Percentiles rank a stretch among this genome's conserved stretches.
phyloP scores from a whole-genome alignment of 2,888 invertebrate species.

The Sceliomorpha sp. region DNA sequence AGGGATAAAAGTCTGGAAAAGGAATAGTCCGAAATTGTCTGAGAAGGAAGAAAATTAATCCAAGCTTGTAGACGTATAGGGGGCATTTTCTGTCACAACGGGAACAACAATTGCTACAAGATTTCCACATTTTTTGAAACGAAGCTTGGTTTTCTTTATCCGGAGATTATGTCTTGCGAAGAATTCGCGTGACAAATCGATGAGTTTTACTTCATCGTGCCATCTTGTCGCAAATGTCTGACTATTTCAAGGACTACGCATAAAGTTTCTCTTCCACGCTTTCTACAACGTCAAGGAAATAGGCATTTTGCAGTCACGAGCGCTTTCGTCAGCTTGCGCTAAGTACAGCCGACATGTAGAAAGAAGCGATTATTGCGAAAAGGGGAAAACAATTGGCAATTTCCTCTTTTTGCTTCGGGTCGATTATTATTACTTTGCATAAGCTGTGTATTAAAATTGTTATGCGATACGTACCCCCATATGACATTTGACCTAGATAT shows the following conservation, averaged over 20 bases:
- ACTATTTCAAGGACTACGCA: conserved; percentile 12
- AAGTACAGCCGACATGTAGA: conserved; percentile 27
- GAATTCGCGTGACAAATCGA: conserved; percentile 4
- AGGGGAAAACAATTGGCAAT: conserved; percentile 22
- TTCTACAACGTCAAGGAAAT: conserved; percentile 20
- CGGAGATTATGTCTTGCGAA: too few species aligned
- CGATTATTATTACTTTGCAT: conserved; percentile 21
- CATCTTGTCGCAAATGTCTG: conserved; percentile 7
- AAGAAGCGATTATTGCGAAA: conserved; percentile 13
- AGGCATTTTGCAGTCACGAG: conserved; percentile 34
- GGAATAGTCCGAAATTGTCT: too few species aligned
- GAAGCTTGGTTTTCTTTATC: too few species aligned
- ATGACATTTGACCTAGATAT: too few species aligned
- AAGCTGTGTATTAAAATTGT: conserved; percentile 34
- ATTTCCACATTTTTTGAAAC: too few species aligned
- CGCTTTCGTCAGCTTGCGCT: conserved; percentile 20
- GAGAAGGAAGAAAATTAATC: too few species aligned
- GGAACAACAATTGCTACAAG: too few species aligned
- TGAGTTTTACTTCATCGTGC: conserved; percentile 6
- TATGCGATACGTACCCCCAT: not conserved
- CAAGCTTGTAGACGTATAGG: too few species aligned
- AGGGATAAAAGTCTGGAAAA: too few species aligned
- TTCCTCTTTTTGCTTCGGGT: conserved; percentile 26
- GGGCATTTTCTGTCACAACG: too few species aligned
- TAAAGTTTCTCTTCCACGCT: conserved; percentile 32